Base-by-base conservation (phyloP, 2,888 invertebrate species). In the Hirudinaria manillensis region DNA sequence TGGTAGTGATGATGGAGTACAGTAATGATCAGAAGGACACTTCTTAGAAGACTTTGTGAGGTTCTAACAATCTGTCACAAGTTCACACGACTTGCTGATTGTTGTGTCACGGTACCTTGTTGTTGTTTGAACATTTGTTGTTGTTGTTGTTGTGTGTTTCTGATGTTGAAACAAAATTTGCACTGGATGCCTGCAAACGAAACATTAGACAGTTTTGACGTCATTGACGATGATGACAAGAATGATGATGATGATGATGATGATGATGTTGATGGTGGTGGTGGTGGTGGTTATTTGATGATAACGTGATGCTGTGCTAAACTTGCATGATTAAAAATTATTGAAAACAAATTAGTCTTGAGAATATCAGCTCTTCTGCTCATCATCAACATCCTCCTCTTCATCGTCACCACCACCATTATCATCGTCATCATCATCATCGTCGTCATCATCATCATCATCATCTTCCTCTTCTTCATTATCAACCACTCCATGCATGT, bases 201-300 rank as follows among this genome's bases (percentile, higher is more conserved):
- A 21, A 16, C 21, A 53, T 53, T n/a, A n/a, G n/a, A n/a, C n/a
- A n/a, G n/a, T n/a, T n/a, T n/a, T 53, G 53, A 16, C 16, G 53
- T 21, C 53, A 21, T 19, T 21, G 53, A 53, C 53, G 53, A 53
- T 21, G 53, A 53, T 21, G 53, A 53, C 53, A 21, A 21, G 16
- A 21, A 53, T 21, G 53, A 53, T 53, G 53, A 53, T 53, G 53
- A 53, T 53, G 53, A 53, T 53, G 53, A 53, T 53, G 53, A 53
- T 21, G 21, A 21, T 21, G 16, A 53, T 53, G 16, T 53, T 53
- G 53, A 53, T 53, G 53, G 53, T 21, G 16, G 21, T 19, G 16
- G 53, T 53, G 53, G 16, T 16, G 16, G 16, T 53, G 16, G 53
- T 53, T 53, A 16, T 53, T 53, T 53, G 53, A 53, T 53, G 53